Evolutionary conservation across 2,797 vertebrate species (phyloP), one percentile per base, ranked within the genome.

Genomic region (Oryzias dopingdopingensis): DNA sequence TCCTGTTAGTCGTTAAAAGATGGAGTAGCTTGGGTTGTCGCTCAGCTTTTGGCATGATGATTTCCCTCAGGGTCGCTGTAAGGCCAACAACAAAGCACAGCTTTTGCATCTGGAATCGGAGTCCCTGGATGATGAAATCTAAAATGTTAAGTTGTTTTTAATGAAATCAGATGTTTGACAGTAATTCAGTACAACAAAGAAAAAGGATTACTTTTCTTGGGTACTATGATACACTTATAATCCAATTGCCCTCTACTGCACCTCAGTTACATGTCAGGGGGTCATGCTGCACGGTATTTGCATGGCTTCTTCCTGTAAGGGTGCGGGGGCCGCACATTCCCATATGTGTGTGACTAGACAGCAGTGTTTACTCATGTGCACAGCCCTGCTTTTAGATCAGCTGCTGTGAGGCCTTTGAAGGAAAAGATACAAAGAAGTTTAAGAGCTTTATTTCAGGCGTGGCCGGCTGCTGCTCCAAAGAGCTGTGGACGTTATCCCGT

Each of bases 1-100:
- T 84, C 79, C 62, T 73, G 62, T 72, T 79, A 81, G 77, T 84
- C 82, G 80, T 67, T 73, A 67, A 65, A 37, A 75, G 79, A 83
- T 41, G 15, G 53, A 73, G 76, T 4, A n/a, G 42, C 12, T 53
- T 23, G 55, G 46, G 44, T 47, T 48, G 29, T 59, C 67, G 59
- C 47, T 48, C 24, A 14, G 49, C 51, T 59, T 60, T 43, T 42
- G 17, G 23, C 60, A 47, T 49, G 17, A 4, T 52, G 67, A 63
- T 62, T 65, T 79, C 59, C 68, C 79, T 1, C 17, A 14, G 66
- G 73, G 56, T 69, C 13, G 5, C 29, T 59, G 45, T 15, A 67
- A 50, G 45, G 26, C 51, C 20, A 74, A 65, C 49, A 66, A 65
- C 65, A 50, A 55, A 40, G 46, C 2, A 0, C 20, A 3, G 51